Evolutionary conservation across 2,113 vertebrate species (phyloP).

Genomic region (Xenopus laevis): DNA sequence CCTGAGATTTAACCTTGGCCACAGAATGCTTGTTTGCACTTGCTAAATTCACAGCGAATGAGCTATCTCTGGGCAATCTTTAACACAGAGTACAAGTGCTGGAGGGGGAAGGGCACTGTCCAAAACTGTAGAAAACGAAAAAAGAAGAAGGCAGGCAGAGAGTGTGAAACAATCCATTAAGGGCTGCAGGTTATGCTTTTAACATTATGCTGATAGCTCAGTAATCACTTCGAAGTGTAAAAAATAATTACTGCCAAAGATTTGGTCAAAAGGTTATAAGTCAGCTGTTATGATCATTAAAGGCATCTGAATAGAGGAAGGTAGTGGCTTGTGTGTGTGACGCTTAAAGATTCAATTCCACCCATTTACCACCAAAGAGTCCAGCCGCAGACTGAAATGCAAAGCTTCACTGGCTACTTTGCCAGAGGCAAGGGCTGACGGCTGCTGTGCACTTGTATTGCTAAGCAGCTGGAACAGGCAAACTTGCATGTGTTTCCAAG

Average conservation of each 20-base stretch:
- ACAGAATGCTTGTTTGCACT: conserved; percentile 54
- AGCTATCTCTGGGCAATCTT: conserved; percentile 51
- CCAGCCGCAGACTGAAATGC: not conserved
- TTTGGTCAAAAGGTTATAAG: not conserved
- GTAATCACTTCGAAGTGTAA: not conserved
- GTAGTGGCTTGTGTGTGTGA: not conserved
- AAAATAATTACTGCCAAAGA: not conserved
- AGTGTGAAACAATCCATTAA: conserved; percentile 43
- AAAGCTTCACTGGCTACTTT: not conserved
- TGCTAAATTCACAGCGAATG: conserved; percentile 54
- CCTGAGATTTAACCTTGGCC: conserved; percentile 52
- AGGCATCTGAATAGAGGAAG: not conserved
- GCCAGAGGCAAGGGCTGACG: not conserved
- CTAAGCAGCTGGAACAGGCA: conserved; percentile 18
- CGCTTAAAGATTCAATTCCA: not conserved
- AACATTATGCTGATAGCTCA: not conserved
- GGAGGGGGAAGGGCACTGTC: conserved; percentile 47
- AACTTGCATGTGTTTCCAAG: not conserved
- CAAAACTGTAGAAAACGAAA: conserved; percentile 37
- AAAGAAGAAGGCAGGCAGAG: conserved; percentile 41
- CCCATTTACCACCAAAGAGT: not conserved
- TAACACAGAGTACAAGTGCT: conserved; percentile 48
- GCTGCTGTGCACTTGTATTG: conserved; percentile 27
- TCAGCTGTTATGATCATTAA: not conserved
- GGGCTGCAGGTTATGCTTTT: conserved; percentile 40